These are phyloP conservation scores for Drosophila sordidula DNA, from an alignment of 2,888 invertebrate genomes.

Conservation along the genomic window DNA sequence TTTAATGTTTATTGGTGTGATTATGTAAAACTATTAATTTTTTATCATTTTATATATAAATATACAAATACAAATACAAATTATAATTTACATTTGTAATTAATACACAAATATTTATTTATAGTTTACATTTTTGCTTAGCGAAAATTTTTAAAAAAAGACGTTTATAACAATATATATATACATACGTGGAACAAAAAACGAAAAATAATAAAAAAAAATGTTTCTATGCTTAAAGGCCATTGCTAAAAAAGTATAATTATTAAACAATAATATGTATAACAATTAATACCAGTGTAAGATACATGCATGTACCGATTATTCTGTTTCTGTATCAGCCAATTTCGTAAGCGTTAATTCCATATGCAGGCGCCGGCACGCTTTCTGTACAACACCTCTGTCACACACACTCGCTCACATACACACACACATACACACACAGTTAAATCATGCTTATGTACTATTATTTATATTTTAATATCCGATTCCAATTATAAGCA, in stretches of 20 bases:
- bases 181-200: constrained; percentile 20
- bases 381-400: constrained; percentile 33
- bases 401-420: constrained; percentile 11
- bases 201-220: constrained; percentile 16
- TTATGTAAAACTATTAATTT: constrained; percentile 57
- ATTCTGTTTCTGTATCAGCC: constrained; percentile 44
- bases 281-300: constrained; percentile 43
- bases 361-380: constrained; percentile 53
- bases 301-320: constrained; percentile 35
- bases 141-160: constrained; percentile 59
- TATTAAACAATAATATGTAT: constrained; percentile 19
- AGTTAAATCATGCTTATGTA: constrained; percentile 23
- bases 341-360: constrained; percentile 28
- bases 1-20: constrained; percentile 78
- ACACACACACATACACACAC: constrained; percentile 22
- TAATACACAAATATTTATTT: constrained; percentile 51
- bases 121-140: constrained; percentile 66
- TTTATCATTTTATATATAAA: constrained; percentile 65
- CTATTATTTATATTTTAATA: constrained; percentile 47
- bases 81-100: constrained; percentile 52
- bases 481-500: constrained; percentile 37
- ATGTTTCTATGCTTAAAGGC: constrained; percentile 39
- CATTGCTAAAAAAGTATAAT: constrained; percentile 53
- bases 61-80: constrained; percentile 42
- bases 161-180: constrained; percentile 34